Conservation (phyloP, 2,113 vertebrate species). For the Chaenocephalus aceratus region DNA sequence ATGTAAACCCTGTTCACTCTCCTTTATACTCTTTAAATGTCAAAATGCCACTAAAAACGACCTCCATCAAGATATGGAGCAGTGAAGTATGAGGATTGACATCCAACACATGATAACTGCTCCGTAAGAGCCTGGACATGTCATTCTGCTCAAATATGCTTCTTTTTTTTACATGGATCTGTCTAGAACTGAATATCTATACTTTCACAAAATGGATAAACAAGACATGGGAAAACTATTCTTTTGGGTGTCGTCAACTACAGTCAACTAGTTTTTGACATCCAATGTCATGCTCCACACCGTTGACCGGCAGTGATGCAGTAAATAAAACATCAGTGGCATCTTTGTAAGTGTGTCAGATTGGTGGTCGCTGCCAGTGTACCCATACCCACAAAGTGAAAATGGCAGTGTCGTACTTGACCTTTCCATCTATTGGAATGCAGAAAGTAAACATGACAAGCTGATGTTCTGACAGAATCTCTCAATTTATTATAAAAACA, state of each 20-base stretch:
- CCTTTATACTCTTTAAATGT: slow-evolving; percentile 13
- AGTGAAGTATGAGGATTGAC: slow-evolving; percentile 2
- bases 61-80: slow-evolving; percentile 8
- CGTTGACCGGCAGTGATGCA: neutral
- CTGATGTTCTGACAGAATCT: slow-evolving; percentile 43
- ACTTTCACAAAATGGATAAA: neutral
- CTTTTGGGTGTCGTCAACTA: neutral
- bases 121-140: neutral
- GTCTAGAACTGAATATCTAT: neutral
- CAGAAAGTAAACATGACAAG: slow-evolving; percentile 46
- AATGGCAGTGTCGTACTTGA: slow-evolving; percentile 10
- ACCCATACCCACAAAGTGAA: slow-evolving; percentile 15
- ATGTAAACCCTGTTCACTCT: slow-evolving; percentile 14
- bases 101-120: slow-evolving; percentile 1
- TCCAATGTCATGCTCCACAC: neutral
- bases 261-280: neutral
- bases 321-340: slow-evolving; percentile 33
- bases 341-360: slow-evolving; percentile 27
- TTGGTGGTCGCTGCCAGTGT: neutral
- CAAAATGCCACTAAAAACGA: slow-evolving; percentile 9
- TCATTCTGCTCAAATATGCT: too few species aligned
- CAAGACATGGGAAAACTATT: neutral
- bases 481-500: slow-evolving; percentile 42
- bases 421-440: slow-evolving; percentile 29
- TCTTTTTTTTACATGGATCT: neutral